Percentiles rank a stretch among this genome's conserved stretches.
Conservation (phyloP, 2,888 invertebrate genomes). For the Cheilosia impressa region DNA sequence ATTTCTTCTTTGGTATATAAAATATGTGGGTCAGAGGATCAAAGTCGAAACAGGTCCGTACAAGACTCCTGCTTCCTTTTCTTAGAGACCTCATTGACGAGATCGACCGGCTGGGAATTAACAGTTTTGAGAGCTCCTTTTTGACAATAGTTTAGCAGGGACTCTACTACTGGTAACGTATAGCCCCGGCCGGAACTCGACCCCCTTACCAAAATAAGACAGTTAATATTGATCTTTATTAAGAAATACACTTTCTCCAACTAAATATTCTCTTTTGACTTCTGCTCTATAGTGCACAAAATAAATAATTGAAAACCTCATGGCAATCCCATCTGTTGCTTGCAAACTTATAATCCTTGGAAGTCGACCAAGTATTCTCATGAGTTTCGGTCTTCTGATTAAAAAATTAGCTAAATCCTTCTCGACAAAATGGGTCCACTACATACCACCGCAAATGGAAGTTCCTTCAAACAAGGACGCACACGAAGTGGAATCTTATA, state of each 20-base stretch:
- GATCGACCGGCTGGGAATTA: too few relatives aligned
- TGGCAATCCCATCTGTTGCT: constrained; percentile 60
- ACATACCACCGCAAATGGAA: neutral
- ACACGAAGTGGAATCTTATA: constrained; percentile 1
- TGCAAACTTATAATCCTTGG: constrained; percentile 63
- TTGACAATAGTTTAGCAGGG: too few relatives aligned
- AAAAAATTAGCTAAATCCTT: constrained; percentile 66
- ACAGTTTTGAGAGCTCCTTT: too few relatives aligned
- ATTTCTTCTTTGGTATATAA: too few relatives aligned
- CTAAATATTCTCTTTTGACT: constrained; percentile 14
- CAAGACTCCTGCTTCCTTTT: too few relatives aligned
- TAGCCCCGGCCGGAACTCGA: too few relatives aligned
- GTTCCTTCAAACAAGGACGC: constrained; percentile 11
- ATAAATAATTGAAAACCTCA: neutral
- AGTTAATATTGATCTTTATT: constrained; percentile 22
- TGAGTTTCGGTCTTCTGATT: constrained; percentile 44
- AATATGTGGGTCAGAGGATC: too few relatives aligned
- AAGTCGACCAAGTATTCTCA: constrained; percentile 40
- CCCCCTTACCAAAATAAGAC: too few relatives aligned
- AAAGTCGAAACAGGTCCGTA: too few relatives aligned
- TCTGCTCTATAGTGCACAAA: constrained; percentile 13
- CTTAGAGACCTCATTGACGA: too few relatives aligned
- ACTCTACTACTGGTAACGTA: too few relatives aligned
- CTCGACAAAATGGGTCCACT: constrained; percentile 42
- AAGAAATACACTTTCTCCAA: neutral